These are phyloP conservation scores for Rhadina sibilatrix DNA, from an alignment of 2,113 vertebrate genomes.

Conservation along the genomic window DNA sequence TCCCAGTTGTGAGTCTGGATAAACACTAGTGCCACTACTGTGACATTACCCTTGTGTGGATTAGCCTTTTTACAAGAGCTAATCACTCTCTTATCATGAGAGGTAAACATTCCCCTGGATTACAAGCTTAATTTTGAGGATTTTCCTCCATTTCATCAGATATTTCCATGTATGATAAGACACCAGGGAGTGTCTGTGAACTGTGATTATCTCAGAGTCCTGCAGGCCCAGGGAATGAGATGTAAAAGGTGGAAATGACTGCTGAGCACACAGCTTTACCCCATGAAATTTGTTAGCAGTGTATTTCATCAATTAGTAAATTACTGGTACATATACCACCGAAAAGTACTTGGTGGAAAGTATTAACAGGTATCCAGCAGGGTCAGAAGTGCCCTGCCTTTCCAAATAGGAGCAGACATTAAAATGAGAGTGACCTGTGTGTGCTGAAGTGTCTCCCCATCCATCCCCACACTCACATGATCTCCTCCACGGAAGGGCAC, in stretches of 20 bases:
- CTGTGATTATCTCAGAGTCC: neutral
- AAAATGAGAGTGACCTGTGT: neutral
- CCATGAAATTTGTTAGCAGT: neutral
- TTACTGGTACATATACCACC: neutral
- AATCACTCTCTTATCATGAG: neutral
- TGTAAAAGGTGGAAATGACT: neutral
- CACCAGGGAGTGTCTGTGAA: neutral
- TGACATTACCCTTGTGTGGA: neutral
- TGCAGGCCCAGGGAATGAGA: neutral
- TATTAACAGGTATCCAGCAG: neutral
- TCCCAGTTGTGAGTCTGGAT: neutral
- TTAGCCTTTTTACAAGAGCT: neutral
- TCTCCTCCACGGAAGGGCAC: conserved; percentile 70
- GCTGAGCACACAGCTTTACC: neutral
- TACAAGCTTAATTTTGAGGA: neutral
- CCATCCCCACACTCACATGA: conserved; percentile 65
- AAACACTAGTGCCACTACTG: neutral
- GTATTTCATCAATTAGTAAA: neutral
- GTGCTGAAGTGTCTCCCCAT: neutral
- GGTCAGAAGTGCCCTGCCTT: neutral
- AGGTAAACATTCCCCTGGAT: neutral
- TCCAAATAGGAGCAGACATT: neutral
- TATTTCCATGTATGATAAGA: neutral
- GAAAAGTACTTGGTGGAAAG: neutral
- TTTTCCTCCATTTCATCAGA: neutral